Evolutionary conservation across 2,797 vertebrate species (phyloP).

Genomic region (Meda fulgida): DNA sequence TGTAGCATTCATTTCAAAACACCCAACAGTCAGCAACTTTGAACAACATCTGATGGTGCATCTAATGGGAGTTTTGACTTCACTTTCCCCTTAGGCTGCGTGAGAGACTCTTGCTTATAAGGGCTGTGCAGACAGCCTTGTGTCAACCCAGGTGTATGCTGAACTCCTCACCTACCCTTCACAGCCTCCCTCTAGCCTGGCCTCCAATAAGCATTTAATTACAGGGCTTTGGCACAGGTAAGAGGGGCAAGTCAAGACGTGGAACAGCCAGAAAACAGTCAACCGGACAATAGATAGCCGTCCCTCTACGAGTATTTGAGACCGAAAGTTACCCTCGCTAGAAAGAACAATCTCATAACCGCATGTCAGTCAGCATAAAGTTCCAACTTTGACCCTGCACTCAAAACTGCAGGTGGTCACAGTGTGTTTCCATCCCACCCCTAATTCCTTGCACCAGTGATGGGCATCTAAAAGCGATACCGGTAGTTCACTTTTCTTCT

Average conservation of each 20-base stretch:
- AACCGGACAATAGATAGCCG: constrained; percentile 50
- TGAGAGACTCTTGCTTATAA: constrained; percentile 28
- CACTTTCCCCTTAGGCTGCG: constrained; percentile 17
- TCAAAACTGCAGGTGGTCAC: constrained; percentile 34
- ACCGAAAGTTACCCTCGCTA: constrained; percentile 36
- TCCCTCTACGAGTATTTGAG: constrained; percentile 33
- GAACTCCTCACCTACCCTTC: constrained; percentile 54
- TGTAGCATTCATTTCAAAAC: background rate
- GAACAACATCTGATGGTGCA: constrained; percentile 6
- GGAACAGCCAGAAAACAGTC: constrained; percentile 53
- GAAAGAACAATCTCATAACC: constrained; percentile 50
- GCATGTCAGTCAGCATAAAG: constrained; percentile 49
- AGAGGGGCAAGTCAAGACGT: constrained; percentile 56
- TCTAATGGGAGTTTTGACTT: constrained; percentile 16
- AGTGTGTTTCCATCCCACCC: background rate
- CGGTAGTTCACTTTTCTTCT: background rate
- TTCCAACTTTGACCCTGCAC: constrained; percentile 43
- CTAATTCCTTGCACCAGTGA: background rate
- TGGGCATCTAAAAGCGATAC: background rate
- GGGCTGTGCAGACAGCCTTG: constrained; percentile 4
- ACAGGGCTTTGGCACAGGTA: constrained; percentile 51
- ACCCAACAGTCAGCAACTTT: background rate
- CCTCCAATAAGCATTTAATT: constrained; percentile 61
- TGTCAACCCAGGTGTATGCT: constrained; percentile 53
- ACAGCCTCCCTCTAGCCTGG: constrained; percentile 36